phyloP scores from a whole-genome alignment of 2,113 vertebrate species.

The Neotragus moschatus region DNA sequence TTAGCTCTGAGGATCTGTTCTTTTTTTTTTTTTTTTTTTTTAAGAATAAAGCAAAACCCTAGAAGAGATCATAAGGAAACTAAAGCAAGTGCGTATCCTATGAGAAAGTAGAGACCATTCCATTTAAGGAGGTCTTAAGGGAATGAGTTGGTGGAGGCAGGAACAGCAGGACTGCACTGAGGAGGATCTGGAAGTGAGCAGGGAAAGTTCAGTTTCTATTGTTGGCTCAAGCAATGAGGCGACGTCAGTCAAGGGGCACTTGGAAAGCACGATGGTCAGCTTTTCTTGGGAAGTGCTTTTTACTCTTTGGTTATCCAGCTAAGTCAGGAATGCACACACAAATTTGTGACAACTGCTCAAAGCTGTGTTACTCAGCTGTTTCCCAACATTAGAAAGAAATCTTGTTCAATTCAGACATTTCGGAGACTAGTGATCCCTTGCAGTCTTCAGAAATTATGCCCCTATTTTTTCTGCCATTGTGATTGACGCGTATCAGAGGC shows the following conservation, averaged over 20 bases:
- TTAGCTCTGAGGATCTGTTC: background rate
- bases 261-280: background rate
- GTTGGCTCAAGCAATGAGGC: background rate
- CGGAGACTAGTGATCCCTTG: background rate
- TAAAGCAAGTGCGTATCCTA: background rate
- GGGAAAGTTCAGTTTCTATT: background rate
- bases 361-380: background rate
- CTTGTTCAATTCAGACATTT: background rate
- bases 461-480: background rate
- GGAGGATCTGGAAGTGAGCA: background rate
- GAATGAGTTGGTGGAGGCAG: background rate
- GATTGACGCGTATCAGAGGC: background rate
- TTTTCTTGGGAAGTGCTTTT: background rate
- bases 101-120: background rate
- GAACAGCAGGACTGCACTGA: rapidly evolving
- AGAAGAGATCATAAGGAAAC: background rate
- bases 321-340: background rate
- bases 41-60: background rate
- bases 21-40: background rate
- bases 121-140: background rate
- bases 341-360: background rate
- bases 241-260: background rate
- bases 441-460: background rate
- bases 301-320: background rate
- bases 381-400: background rate